phyloP scores from a whole-genome alignment of 1,140 invertebrate species.

The Drosophila malerkotliana region DNA sequence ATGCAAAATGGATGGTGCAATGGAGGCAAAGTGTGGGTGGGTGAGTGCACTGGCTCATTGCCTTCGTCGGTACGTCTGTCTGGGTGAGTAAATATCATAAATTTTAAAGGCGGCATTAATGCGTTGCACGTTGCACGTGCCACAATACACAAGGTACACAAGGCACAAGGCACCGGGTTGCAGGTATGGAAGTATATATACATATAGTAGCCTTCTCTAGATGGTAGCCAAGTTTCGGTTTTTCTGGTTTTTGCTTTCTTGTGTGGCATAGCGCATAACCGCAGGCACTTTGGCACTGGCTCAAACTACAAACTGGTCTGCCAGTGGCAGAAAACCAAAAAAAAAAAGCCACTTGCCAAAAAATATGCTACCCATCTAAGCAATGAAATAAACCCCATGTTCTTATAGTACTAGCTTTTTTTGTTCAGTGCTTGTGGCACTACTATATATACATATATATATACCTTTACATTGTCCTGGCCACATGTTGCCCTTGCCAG shows the following conservation, averaged over 20 bases:
- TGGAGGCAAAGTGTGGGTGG: background rate
- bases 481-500: conserved; percentile 71
- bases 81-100: conserved; percentile 77
- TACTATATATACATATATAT: background rate
- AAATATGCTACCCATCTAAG: background rate
- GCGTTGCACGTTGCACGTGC: conserved; percentile 39
- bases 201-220: background rate
- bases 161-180: conserved; percentile 7
- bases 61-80: conserved; percentile 39
- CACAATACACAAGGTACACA: too few relatives aligned
- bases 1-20: conserved; percentile 3
- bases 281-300: conserved; percentile 73
- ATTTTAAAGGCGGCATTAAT: conserved; percentile 78
- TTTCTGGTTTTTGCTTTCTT: conserved; percentile 12
- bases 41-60: conserved; percentile 25
- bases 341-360: background rate
- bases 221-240: conserved; percentile 10
- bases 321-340: background rate
- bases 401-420: background rate
- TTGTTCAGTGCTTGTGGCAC: background rate
- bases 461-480: conserved; percentile 20
- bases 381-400: too few relatives aligned
- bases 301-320: conserved; percentile 19
- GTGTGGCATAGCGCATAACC: conserved; percentile 61
- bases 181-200: background rate